Evolutionary conservation across 1,140 invertebrate genomes (phyloP), one percentile per base, ranked within the genome.

Genomic region (Pseudomyrmex dendroicus): DNA sequence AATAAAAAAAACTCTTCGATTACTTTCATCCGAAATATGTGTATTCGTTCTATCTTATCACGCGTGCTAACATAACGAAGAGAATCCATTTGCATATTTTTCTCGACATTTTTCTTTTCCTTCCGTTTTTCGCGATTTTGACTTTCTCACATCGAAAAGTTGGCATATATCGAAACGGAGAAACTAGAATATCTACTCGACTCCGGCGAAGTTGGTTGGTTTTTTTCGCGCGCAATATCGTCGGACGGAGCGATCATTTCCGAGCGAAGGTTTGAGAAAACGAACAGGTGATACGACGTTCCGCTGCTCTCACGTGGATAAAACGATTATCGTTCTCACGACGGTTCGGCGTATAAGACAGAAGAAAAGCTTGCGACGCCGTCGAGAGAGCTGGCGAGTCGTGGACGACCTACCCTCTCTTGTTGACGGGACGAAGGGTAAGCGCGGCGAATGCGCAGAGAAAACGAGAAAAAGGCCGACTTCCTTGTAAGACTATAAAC

Each of bases 261-360:
- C 64, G 22, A 46, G 66, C 3, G 1, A 77, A 22, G 77, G 64
- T 82, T 68, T 87, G 73, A 64, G 72, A 86, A 77, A 86, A 86
- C 52, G 61, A 61, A 77, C 78, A 82, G 84, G 67, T 83, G 84
- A 83, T 64, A 59, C 17, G 35, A 35, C 76, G 73, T 78, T 57
- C 57, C 54, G 64, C 50, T 70, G 57, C 46, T 66, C 25, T 64
- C 72, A 82, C 63, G 66, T 66, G 66, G 84, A 35, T 48, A 54
- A 73, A 83, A 73, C 84, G 78, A 87, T 87, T 87, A 87, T 66
- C 61, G 66, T 70, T 54, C 57, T 72, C 70, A 77, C 82, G 80
- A 76, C 46, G 62, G 46, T 35, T 35, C 68, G 44, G 68, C 48
- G 62, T 70, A 56, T 82, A 80, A 85, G 66, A 52, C 57, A 20